Evolutionary conservation across 2,797 vertebrate genomes (phyloP), one percentile per base, ranked within the genome.

Genomic region (Protosalanx chinensis): DNA sequence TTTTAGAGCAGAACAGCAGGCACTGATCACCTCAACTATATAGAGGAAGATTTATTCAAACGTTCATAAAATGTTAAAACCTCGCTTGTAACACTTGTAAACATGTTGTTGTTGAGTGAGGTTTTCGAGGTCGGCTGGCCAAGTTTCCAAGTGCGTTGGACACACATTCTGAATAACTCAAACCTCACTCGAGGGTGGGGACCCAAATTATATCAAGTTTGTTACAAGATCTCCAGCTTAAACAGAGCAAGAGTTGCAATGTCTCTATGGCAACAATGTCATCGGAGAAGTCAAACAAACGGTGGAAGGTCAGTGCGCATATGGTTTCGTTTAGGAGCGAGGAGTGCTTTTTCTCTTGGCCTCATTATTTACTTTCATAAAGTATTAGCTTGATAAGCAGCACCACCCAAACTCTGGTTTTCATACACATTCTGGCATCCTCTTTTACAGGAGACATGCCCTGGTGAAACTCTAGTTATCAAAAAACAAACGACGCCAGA

Each of bases 281-380:
- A 93, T 91, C 76, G 60, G 91, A 94, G 91, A 92, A 89, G 85
- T 90, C 88, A 90, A 93, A 92, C 89, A 93, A 93, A 92, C 82
- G 87, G 76, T 86, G 88, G 87, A 91, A 91, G 87, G 90, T 92
- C 90, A 91, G 87, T 18, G 33, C 77, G 68, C 92, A 93, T 89
- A 88, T 93, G 92, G 90, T 92, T 93, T 88, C 84, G 82, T 89
- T 93, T 93, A 91, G 78, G 82, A 79, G 74, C 77, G 74, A 85
- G 80, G 72, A 78, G 74, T 82, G 87, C 83, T 87, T 90, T 91
- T 90, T 87, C 84, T 87, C 86, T 78, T 90, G 72, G 79, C 80
- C 92, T 90, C 88, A 89, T 90, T 88, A 91, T 93, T 92, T 91
- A 91, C 89, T 90, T 92, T 92, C 88, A 92, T 88, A 87, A 91